These are phyloP conservation scores for Lasiommata megera DNA, from an alignment of 2,888 invertebrate genomes.

Conservation along the genomic window DNA sequence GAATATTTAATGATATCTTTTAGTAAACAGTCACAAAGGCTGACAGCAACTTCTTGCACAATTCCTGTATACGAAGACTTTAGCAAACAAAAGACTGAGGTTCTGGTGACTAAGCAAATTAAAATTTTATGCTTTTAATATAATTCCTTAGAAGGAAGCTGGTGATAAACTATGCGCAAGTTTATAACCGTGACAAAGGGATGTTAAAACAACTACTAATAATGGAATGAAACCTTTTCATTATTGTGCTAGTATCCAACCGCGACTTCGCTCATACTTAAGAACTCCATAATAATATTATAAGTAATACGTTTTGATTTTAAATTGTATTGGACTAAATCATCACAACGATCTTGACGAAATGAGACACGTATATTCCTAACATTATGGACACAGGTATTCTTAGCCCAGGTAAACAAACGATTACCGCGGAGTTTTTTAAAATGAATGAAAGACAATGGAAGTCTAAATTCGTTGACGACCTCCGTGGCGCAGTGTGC, in stretches of 20 bases:
- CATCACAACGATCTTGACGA: too few species aligned
- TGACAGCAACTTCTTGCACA: constrained; percentile 28
- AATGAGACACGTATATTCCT: too few species aligned
- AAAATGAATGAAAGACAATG: too few species aligned
- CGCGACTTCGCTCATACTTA: background rate
- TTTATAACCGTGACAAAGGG: constrained; percentile 27
- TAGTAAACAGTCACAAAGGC: constrained; percentile 18
- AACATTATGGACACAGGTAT: too few species aligned
- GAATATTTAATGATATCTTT: constrained; percentile 19
- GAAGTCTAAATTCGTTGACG: too few species aligned
- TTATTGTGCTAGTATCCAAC: background rate
- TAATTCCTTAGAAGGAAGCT: constrained; percentile 34
- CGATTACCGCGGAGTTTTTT: too few species aligned
- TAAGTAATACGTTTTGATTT: too few species aligned
- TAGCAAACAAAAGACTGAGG: constrained; percentile 36
- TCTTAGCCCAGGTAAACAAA: too few species aligned
- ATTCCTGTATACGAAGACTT: constrained; percentile 33
- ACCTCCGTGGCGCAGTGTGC: too few species aligned
- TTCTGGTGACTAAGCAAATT: constrained; percentile 40
- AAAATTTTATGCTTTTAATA: constrained; percentile 37
- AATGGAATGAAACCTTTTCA: constrained; percentile 23
- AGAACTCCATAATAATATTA: too few species aligned
- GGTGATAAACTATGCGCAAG: constrained; percentile 35
- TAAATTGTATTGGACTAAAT: too few species aligned
- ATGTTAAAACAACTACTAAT: constrained; percentile 15